Evolutionary conservation across 2,113 vertebrate genomes (phyloP), one percentile per base, ranked within the genome.

Genomic region (Prionailurus viverrinus): DNA sequence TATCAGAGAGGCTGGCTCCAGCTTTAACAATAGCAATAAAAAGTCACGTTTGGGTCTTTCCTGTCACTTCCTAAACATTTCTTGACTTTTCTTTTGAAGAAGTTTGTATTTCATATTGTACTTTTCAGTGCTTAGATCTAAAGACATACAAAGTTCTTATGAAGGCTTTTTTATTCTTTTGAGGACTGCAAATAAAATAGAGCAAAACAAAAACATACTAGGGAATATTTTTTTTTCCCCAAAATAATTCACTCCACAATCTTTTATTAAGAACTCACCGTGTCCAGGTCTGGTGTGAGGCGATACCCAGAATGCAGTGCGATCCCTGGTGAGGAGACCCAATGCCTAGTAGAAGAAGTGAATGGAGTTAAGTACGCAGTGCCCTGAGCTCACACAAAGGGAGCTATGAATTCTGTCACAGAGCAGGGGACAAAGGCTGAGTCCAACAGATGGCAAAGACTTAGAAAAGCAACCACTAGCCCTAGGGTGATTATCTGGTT

Each of bases 181-280:
- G 58, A 81, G 51, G 76, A 84, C 45, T 81, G 25, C 36, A 94
- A 84, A 76, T 82, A 78, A 83, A 91, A 83, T 63, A 97, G 63
- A 81, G 14, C n/a, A 78, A 94, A 94, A 96, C 9, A 63, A 97
- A 86, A 55, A 55, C 3, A 25, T 91, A 5, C 78, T 76, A 25
- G 71, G 39, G 10, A 68, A 6, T 41, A n/a, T 13, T 19, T 61
- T 73, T 69, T 66, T 63, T 31, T 1, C 31, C n/a, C n/a, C 51
- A 63, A 93, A 79, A 91, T 58, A 86, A 85, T 53, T 88, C 71
- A 81, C 21, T 68, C 53, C 23, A 73, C 55, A 68, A 51, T 2
- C 19, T 91, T 63, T 91, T 84, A 33, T 36, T 86, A 53, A 94
- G 55, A 87, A 41, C 7, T n/a, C 45, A 55, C 39, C 1, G 0